These are phyloP conservation scores for Tragelaphus scriptus DNA, from an alignment of 2,113 vertebrate genomes.

Conservation along the genomic window DNA sequence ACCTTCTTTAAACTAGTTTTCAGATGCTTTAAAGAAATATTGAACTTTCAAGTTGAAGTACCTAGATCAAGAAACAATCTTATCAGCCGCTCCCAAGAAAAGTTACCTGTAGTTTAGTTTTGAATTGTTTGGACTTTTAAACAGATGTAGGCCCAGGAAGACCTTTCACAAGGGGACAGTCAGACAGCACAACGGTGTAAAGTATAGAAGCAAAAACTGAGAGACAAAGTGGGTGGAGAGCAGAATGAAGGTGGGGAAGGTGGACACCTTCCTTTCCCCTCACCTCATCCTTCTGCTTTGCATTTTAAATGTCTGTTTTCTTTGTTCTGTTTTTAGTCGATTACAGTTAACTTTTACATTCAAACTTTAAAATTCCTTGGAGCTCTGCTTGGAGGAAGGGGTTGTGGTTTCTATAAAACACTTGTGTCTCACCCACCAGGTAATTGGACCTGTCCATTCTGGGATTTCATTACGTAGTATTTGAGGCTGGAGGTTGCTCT, in stretches of 20 bases:
- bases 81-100: background rate
- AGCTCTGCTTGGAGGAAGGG: conserved; percentile 63
- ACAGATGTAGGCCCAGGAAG: background rate
- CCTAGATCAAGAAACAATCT: background rate
- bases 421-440: conserved; percentile 52
- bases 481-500: background rate
- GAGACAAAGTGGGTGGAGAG: background rate
- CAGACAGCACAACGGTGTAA: background rate
- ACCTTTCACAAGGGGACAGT: background rate
- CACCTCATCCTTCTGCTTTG: background rate
- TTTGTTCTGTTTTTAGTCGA: conserved; percentile 63
- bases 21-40: background rate
- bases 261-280: conserved; percentile 3
- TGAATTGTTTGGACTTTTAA: background rate
- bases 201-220: background rate
- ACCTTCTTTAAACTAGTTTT: background rate
- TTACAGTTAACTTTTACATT: conserved; percentile 71
- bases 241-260: background rate
- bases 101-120: background rate
- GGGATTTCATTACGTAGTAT: conserved; percentile 60
- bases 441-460: conserved; percentile 65
- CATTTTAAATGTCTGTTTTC: conserved; percentile 60
- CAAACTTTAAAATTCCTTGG: conserved; percentile 70
- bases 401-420: conserved; percentile 62
- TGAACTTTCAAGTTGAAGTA: background rate